A percentile compares a stretch with the other conserved stretches of the same genome.
Evolutionary conservation across 2,113 vertebrate species (phyloP).

Genomic region (Nettapus auritus): DNA sequence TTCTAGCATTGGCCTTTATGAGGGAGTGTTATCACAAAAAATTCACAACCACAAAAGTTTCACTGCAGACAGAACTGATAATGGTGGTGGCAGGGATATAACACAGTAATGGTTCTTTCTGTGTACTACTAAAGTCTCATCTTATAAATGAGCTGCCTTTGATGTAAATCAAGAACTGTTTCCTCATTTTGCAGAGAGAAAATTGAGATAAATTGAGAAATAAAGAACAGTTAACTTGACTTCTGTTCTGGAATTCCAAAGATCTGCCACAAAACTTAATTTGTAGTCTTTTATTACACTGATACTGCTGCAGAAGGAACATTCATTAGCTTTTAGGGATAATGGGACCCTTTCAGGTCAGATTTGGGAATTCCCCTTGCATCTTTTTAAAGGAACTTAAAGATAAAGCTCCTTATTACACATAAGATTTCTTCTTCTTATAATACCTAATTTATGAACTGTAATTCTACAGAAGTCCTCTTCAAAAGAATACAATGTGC

Average conservation of each 20-base stretch:
- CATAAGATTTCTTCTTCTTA: not conserved
- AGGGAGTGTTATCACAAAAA: not conserved
- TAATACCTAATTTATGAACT: not conserved
- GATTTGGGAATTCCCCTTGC: not conserved
- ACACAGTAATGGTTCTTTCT: not conserved
- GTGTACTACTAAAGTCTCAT: not conserved
- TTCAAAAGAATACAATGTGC: not conserved
- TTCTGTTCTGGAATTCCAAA: conserved; percentile 24
- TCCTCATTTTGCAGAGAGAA: conserved; percentile 1
- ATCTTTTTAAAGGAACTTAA: not conserved
- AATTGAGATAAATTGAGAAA: conserved; percentile 23
- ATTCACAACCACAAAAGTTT: not conserved
- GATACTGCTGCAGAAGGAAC: not conserved
- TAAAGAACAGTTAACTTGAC: conserved; percentile 20
- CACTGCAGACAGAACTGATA: not conserved
- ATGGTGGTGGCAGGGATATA: not conserved
- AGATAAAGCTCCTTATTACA: not conserved
- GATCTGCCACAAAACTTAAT: conserved; percentile 1
- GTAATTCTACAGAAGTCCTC: not conserved
- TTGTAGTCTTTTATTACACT: not conserved
- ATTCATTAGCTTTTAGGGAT: not conserved
- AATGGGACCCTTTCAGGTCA: not conserved
- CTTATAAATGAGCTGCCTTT: not conserved
- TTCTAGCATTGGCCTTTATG: not conserved
- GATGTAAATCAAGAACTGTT: conserved; percentile 8